A percentile compares a stretch with the other conserved stretches of the same genome.
These are phyloP conservation scores for Tineola bisselliella DNA, from an alignment of 2,888 invertebrate species.

Conservation along the genomic window DNA sequence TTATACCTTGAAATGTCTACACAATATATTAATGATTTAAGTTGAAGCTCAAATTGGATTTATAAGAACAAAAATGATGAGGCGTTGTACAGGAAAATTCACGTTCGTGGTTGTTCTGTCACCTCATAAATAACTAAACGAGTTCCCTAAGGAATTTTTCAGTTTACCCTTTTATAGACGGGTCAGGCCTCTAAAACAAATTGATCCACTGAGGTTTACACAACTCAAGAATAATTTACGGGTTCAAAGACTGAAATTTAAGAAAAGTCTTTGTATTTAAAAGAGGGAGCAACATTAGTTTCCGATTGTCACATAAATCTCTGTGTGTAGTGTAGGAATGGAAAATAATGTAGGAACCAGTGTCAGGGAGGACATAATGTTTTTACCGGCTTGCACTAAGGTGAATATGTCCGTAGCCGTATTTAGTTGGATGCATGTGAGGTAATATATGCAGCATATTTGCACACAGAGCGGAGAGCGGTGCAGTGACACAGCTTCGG, in stretches of 20 bases:
- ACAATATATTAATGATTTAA: neutral
- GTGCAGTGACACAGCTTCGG: slow-evolving; percentile 23
- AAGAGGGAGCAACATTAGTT: neutral
- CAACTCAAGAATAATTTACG: slow-evolving; percentile 36
- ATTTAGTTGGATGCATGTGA: slow-evolving; percentile 15
- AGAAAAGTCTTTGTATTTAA: neutral
- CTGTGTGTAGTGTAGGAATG: neutral
- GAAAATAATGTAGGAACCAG: slow-evolving; percentile 1
- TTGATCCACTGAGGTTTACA: slow-evolving; percentile 38
- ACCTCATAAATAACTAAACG: slow-evolving; percentile 39
- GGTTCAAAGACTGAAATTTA: slow-evolving; percentile 15
- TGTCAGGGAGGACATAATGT: slow-evolving; percentile 5
- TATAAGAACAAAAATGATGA: neutral
- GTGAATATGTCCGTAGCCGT: slow-evolving; percentile 12
- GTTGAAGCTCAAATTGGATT: neutral
- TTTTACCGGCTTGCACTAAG: slow-evolving; percentile 3
- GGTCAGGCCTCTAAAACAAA: slow-evolving; percentile 41
- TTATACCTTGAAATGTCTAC: neutral
- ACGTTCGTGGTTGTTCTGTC: slow-evolving; percentile 19
- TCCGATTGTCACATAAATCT: neutral
- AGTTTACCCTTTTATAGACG: slow-evolving; percentile 43
- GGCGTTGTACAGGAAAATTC: slow-evolving; percentile 5
- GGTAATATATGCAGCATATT: slow-evolving; percentile 18
- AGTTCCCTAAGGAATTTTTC: slow-evolving; percentile 35
- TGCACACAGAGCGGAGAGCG: slow-evolving; percentile 16